Evolutionary conservation across 1,140 invertebrate genomes (phyloP).

Genomic region (Grapholita molesta): DNA sequence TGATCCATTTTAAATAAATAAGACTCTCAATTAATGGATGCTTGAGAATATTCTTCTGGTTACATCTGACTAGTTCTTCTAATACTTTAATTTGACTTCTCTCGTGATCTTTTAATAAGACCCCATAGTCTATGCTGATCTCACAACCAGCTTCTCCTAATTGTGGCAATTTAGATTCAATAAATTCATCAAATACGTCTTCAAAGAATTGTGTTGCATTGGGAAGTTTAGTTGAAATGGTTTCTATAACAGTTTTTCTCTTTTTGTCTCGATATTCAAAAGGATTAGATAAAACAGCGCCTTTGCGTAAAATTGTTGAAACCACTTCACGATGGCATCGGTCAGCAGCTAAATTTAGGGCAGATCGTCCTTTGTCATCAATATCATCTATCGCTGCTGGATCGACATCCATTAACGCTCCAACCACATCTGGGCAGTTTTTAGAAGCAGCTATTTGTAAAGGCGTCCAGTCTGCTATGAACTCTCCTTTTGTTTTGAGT

Average conservation of each 20-base stretch:
- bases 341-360: constrained; percentile 78
- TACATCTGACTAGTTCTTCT: constrained; percentile 40
- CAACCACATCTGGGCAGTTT: constrained; percentile 62
- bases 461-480: constrained; percentile 66
- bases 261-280: constrained; percentile 65
- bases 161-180: background rate
- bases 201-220: constrained; percentile 10
- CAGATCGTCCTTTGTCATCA: constrained; percentile 73
- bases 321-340: constrained; percentile 75
- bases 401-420: constrained; percentile 64
- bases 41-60: constrained; percentile 50
- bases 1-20: constrained; percentile 63
- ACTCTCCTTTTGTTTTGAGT: constrained; percentile 24
- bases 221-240: background rate
- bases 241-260: constrained; percentile 9
- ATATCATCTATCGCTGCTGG: constrained; percentile 41
- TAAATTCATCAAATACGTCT: constrained; percentile 1
- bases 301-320: constrained; percentile 68
- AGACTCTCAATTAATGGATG: constrained; percentile 67
- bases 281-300: constrained; percentile 72
- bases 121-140: background rate
- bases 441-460: constrained; percentile 76
- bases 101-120: background rate
- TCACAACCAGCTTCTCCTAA: background rate
- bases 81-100: constrained; percentile 30